These are phyloP conservation scores for Erebia palarica DNA, from an alignment of 2,888 invertebrate genomes.

Conservation along the genomic window DNA sequence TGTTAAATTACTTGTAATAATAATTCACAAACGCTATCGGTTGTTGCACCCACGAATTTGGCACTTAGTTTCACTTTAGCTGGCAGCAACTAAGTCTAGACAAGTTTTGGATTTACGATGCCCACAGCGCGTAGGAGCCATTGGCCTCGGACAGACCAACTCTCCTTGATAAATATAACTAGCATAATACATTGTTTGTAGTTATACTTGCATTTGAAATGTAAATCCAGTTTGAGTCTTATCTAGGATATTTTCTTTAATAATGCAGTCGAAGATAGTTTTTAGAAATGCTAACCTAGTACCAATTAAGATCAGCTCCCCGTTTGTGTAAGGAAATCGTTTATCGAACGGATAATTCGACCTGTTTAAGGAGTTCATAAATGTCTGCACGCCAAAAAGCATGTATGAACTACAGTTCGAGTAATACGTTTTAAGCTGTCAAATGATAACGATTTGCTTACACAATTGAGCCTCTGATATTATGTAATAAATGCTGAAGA, in stretches of 20 bases:
- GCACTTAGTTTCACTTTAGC: conserved; percentile 49
- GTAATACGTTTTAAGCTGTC: too few relatives aligned
- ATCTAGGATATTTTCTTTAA: too few relatives aligned
- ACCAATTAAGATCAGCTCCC: too few relatives aligned
- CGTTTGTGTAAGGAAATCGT: too few relatives aligned
- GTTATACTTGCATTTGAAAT: background rate
- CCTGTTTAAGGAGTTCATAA: too few relatives aligned
- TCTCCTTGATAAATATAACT: conserved; percentile 43
- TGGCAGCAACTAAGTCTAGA: conserved; percentile 47
- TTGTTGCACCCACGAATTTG: conserved; percentile 47
- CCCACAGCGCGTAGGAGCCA: conserved; percentile 72
- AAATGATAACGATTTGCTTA: too few relatives aligned
- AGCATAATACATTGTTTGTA: conserved; percentile 16
- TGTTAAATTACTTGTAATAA: conserved; percentile 14
- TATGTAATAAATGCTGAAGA: background rate
- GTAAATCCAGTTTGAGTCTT: too few relatives aligned
- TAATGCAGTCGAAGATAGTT: background rate
- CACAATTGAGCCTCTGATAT: too few relatives aligned
- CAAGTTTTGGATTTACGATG: conserved; percentile 70
- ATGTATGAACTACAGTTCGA: too few relatives aligned
- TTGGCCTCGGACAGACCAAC: conserved; percentile 66
- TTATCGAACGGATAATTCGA: too few relatives aligned
- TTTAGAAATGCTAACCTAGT: too few relatives aligned
- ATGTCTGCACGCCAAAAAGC: too few relatives aligned
- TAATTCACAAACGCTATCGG: conserved; percentile 29